Evolutionary conservation across 2,888 invertebrate species (phyloP).

Genomic region (Catonia carolina): DNA sequence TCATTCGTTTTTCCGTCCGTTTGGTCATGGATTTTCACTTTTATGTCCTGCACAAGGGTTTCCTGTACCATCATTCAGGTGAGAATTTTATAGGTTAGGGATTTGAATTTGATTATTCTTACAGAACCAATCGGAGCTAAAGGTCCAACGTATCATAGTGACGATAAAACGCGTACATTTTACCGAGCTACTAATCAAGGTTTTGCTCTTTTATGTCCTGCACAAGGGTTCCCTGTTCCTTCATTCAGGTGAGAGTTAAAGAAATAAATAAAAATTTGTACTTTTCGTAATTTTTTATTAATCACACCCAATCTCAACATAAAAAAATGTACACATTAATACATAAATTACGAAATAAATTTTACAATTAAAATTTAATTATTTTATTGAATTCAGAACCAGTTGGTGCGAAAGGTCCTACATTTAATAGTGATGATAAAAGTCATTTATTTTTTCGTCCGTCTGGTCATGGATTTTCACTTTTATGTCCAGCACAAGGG

Average conservation of each 20-base stretch:
- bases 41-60: conserved; percentile 43
- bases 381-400: conserved; percentile 64
- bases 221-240: conserved; percentile 47
- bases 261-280: too few species aligned
- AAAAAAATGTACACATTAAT: too few species aligned
- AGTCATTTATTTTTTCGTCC: conserved; percentile 52
- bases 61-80: too few species aligned
- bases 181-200: conserved; percentile 49
- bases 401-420: conserved; percentile 60
- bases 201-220: conserved; percentile 47
- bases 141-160: conserved; percentile 57
- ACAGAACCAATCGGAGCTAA: conserved; percentile 58
- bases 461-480: conserved; percentile 50
- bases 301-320: too few species aligned
- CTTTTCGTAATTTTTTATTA: too few species aligned
- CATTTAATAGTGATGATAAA: conserved; percentile 55
- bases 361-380: background rate
- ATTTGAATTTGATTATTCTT: background rate
- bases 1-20: conserved; percentile 52
- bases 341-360: too few species aligned
- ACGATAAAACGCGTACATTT: conserved; percentile 55
- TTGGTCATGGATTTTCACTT: conserved; percentile 49
- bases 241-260: conserved; percentile 48
- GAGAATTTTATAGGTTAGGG: background rate
- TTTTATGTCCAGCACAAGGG: conserved; percentile 44